These are phyloP conservation scores for Okapia johnstoni DNA, from an alignment of 2,113 vertebrate genomes.

Conservation along the genomic window DNA sequence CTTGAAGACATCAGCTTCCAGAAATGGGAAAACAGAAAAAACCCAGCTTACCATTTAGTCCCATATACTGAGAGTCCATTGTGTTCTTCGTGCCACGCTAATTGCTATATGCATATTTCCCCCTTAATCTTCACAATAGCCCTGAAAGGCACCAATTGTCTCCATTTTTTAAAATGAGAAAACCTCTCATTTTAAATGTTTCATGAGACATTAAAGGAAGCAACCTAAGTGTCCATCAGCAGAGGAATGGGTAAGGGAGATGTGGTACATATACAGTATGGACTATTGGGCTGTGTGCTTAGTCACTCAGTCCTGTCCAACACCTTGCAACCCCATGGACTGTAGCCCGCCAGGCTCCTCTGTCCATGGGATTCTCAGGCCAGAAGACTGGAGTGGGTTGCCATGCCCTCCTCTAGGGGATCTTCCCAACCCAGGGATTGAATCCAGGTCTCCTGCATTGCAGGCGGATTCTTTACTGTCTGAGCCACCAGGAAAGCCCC, in stretches of 20 bases:
- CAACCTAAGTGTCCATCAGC: background rate
- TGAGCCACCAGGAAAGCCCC: background rate
- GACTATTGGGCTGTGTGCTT: background rate
- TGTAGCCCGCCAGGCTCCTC: background rate
- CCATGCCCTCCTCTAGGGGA: background rate
- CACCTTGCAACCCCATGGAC: accelerated
- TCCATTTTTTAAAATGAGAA: background rate
- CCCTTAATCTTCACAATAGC: background rate
- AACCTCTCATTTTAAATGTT: background rate
- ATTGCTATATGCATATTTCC: background rate
- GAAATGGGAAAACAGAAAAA: background rate
- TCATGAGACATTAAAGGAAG: background rate
- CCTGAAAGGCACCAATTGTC: background rate
- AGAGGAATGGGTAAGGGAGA: background rate
- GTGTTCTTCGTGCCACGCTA: background rate
- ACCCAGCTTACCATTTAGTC: background rate
- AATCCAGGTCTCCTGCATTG: background rate
- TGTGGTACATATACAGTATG: accelerated
- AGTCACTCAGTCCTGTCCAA: accelerated
- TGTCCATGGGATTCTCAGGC: background rate
- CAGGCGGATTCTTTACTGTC: background rate
- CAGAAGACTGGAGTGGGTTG: background rate
- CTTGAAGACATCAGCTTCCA: background rate
- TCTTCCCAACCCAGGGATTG: accelerated
- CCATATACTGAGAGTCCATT: background rate